These are phyloP conservation scores for Amphibalanus amphitrite DNA, from an alignment of 1,140 invertebrate species.

Conservation along the genomic window DNA sequence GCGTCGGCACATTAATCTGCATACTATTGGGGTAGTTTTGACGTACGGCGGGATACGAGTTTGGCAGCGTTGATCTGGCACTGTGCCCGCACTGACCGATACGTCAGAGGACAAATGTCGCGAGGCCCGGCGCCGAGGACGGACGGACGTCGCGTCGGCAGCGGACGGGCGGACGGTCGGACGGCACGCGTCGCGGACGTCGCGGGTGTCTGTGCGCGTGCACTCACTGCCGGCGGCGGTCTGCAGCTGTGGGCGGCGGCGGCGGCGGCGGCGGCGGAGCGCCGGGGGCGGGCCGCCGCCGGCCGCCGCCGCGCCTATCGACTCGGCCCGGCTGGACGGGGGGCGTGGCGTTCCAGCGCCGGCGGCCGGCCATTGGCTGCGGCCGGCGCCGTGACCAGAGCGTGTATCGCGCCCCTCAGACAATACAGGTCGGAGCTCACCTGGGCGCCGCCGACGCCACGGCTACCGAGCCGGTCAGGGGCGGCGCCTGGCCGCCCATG, in stretches of 20 bases:
- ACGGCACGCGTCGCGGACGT: no score
- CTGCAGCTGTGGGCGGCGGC: background rate
- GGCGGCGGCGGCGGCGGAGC: no score
- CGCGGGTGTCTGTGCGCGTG: no score
- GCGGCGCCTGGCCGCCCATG: background rate
- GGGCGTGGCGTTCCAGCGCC: background rate
- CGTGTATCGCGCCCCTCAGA: background rate
- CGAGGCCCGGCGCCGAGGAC: background rate
- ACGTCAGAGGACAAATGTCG: background rate
- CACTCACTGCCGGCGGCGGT: no score
- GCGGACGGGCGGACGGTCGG: no score
- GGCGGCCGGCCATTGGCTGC: background rate
- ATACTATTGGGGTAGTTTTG: background rate
- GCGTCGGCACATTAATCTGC: background rate
- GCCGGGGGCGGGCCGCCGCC: no score
- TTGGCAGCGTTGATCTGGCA: background rate
- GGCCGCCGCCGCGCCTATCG: background rate
- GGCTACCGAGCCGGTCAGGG: background rate
- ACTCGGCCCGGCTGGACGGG: background rate
- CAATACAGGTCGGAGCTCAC: background rate
- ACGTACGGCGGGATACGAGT: background rate
- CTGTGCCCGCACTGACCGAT: background rate
- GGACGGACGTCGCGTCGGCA: background rate
- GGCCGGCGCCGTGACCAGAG: background rate
- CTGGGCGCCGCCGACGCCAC: background rate